phyloP scores from a whole-genome alignment of 2,797 vertebrate genomes.

The Catostomus latipinnis region DNA sequence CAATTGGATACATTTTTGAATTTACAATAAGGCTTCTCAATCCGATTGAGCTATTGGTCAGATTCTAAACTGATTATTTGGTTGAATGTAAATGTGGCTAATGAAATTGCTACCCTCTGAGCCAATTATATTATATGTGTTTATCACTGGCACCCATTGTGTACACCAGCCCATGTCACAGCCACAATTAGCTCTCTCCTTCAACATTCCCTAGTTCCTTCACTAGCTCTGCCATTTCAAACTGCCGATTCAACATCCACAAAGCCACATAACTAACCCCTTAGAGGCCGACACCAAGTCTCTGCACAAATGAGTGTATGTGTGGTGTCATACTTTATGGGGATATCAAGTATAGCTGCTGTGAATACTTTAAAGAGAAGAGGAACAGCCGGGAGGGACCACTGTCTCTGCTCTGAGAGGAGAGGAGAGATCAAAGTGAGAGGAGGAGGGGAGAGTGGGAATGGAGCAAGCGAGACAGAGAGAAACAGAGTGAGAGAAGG shows the following conservation, averaged over 20 bases:
- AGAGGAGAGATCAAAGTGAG: slow-evolving; percentile 58
- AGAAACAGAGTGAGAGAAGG: slow-evolving; percentile 6
- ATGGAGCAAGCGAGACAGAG: slow-evolving; percentile 4
- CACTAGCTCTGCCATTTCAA: slow-evolving; percentile 51
- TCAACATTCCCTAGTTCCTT: slow-evolving; percentile 36
- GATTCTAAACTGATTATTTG: too few relatives aligned
- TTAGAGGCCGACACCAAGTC: slow-evolving; percentile 41
- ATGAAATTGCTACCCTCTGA: not conserved
- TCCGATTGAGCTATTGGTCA: too few relatives aligned
- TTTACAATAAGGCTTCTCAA: too few relatives aligned
- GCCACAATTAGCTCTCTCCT: slow-evolving; percentile 55
- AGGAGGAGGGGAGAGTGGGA: slow-evolving; percentile 27
- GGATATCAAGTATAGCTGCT: slow-evolving; percentile 78
- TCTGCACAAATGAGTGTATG: slow-evolving; percentile 24
- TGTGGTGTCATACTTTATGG: slow-evolving; percentile 56
- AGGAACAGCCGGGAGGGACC: slow-evolving; percentile 76
- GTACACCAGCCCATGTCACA: slow-evolving; percentile 47
- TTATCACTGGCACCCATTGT: slow-evolving; percentile 42
- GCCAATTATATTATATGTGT: slow-evolving; percentile 40
- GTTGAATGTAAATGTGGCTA: too few relatives aligned
- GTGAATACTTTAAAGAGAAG: slow-evolving; percentile 76
- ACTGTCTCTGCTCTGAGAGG: slow-evolving; percentile 74
- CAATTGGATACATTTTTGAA: too few relatives aligned
- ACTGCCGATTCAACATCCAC: slow-evolving; percentile 53
- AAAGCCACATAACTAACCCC: slow-evolving; percentile 52